phyloP scores from a whole-genome alignment of 2,797 vertebrate species.

The Neosalanx taihuensis region DNA sequence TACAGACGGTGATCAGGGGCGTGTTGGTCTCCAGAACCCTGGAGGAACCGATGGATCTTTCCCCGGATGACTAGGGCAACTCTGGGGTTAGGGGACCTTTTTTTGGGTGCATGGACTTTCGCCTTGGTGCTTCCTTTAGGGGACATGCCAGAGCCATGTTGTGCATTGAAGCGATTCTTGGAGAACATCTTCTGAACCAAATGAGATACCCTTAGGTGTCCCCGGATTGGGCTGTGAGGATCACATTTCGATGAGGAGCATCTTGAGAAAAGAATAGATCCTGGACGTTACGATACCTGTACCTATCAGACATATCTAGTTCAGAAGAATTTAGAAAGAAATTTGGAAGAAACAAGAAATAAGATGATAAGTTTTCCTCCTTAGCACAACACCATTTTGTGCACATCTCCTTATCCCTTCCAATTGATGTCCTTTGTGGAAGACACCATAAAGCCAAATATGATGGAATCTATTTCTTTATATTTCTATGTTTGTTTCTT shows the following conservation, averaged over 20 bases:
- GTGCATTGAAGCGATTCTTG: constrained; percentile 81
- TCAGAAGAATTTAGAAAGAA: constrained; percentile 18
- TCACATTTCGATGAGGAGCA: constrained; percentile 16
- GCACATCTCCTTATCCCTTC: constrained; percentile 50
- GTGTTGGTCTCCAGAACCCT: constrained; percentile 76
- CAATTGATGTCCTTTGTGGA: constrained; percentile 18
- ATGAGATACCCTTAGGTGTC: constrained; percentile 9
- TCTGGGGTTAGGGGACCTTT: constrained; percentile 77
- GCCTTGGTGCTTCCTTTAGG: constrained; percentile 72
- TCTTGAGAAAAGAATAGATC: constrained; percentile 25
- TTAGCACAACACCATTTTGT: not conserved
- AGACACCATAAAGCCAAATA: not conserved
- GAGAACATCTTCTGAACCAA: constrained; percentile 73
- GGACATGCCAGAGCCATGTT: constrained; percentile 72
- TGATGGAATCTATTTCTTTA: no score
- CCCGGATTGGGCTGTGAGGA: constrained; percentile 38
- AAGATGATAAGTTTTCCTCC: not conserved
- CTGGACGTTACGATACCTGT: constrained; percentile 25
- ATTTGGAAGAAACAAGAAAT: not conserved
- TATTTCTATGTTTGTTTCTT: not conserved
- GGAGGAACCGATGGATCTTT: constrained; percentile 88
- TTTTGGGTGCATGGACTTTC: constrained; percentile 73
- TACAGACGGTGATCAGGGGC: constrained; percentile 72
- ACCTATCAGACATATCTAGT: constrained; percentile 37
- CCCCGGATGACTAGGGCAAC: constrained; percentile 74